Percentiles rank a stretch among this genome's conserved stretches.
Conservation (phyloP, 1,140 invertebrate species). For the Batillaria attramentaria region DNA sequence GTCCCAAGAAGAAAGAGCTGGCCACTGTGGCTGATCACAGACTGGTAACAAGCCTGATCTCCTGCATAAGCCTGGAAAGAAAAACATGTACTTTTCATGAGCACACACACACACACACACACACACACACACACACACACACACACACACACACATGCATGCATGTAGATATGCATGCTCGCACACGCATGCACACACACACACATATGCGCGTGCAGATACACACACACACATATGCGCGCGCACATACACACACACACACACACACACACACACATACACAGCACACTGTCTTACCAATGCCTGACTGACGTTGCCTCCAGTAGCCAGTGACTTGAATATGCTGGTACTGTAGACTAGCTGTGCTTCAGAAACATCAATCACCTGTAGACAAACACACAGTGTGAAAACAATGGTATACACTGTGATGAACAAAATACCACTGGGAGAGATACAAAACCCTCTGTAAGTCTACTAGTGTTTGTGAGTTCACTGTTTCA, state of each 20-base stretch:
- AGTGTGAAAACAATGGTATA: not conserved
- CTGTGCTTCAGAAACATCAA: conserved; percentile 80
- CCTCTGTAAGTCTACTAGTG: too few species aligned
- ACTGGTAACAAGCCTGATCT: conserved; percentile 92
- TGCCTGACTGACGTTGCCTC: conserved; percentile 84
- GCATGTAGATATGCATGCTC: too few species aligned
- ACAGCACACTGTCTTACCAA: conserved; percentile 71
- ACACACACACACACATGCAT: not conserved
- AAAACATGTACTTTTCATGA: too few species aligned
- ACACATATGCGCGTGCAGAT: not conserved
- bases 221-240: too few species aligned
- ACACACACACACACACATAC: not conserved
- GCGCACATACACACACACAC: not conserved
- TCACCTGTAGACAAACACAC: conserved; percentile 51
- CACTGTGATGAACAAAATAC: too few species aligned
- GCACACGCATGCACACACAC: conserved; percentile 8
- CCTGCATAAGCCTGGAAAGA: conserved; percentile 80
- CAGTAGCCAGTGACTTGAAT: conserved; percentile 88
- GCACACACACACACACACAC: not conserved
- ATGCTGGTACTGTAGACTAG: conserved; percentile 92
- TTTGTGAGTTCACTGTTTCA: too few species aligned
- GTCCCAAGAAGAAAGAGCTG: conserved; percentile 89
- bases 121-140: not conserved
- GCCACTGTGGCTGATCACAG: conserved; percentile 85
- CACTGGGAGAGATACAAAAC: too few species aligned